Evolutionary conservation across 2,888 invertebrate genomes (phyloP).

Genomic region (Agriotes lineatus): DNA sequence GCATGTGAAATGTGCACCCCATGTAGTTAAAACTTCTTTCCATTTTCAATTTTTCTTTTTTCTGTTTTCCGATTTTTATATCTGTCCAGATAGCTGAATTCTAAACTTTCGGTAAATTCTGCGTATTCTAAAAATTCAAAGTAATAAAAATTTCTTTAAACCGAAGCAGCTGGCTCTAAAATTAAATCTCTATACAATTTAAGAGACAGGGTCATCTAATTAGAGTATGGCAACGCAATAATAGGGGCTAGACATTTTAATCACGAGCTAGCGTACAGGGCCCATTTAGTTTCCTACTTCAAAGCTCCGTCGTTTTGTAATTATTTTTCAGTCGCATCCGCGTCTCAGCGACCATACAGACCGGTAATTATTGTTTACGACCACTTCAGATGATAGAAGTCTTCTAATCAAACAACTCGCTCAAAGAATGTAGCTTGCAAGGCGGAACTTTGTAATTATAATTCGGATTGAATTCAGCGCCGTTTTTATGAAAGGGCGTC

Average conservation of each 20-base stretch:
- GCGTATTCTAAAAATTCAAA: too few species aligned
- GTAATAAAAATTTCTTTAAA: too few species aligned
- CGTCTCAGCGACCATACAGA: neutral
- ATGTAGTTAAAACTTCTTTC: too few species aligned
- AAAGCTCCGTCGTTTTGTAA: conserved; percentile 1
- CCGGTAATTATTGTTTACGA: neutral
- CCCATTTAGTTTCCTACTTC: neutral
- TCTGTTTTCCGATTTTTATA: too few species aligned
- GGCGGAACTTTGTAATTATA: neutral
- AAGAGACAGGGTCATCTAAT: too few species aligned
- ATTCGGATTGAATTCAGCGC: neutral
- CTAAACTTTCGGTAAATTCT: too few species aligned
- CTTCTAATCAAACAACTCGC: conserved; percentile 2
- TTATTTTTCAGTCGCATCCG: neutral
- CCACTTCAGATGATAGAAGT: neutral
- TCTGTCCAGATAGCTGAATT: too few species aligned
- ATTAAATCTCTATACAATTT: too few species aligned
- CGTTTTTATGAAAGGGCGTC: neutral
- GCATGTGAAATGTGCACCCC: too few species aligned
- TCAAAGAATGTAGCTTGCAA: neutral
- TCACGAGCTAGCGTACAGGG: neutral
- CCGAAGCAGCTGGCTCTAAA: too few species aligned
- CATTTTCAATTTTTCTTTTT: too few species aligned
- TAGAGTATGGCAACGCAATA: too few species aligned
- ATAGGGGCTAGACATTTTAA: neutral